Conservation (phyloP, 2,797 vertebrate genomes). For the Sebastes kiyomatsui region DNA sequence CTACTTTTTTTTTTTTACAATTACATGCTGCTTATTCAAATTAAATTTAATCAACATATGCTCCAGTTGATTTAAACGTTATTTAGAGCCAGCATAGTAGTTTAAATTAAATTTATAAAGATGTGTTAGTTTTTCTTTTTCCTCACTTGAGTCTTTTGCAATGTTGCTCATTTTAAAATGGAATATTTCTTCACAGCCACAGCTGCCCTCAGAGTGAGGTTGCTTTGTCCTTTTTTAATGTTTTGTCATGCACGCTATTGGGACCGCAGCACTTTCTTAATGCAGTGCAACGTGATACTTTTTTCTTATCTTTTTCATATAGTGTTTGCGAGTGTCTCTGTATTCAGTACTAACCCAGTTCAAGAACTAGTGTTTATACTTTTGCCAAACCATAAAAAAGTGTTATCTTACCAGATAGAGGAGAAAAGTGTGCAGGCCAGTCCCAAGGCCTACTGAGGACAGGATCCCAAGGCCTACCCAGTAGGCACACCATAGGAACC, state of each 20-base stretch:
- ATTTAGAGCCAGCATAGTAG: background rate
- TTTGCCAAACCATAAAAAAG: background rate
- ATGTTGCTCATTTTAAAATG: background rate
- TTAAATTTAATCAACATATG: background rate
- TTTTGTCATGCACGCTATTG: background rate
- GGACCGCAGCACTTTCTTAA: background rate
- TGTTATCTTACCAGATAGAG: constrained; percentile 93
- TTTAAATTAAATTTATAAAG: background rate
- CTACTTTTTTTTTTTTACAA: background rate
- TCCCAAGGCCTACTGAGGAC: constrained; percentile 97
- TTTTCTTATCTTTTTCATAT: background rate
- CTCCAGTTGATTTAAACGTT: background rate
- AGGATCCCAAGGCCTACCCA: constrained; percentile 98
- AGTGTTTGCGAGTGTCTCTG: background rate
- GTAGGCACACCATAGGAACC: constrained; percentile 96
- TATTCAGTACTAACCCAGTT: background rate
- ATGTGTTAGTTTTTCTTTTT: background rate
- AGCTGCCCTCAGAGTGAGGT: background rate
- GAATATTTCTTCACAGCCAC: background rate
- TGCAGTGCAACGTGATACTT: background rate
- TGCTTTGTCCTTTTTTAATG: no score
- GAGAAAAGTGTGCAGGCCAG: constrained; percentile 97
- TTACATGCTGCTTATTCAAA: background rate
- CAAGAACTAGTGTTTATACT: background rate
- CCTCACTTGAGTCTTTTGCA: background rate